Base-by-base conservation (phyloP, 2,113 vertebrate genomes). In the Oncorhynchus mykiss region DNA sequence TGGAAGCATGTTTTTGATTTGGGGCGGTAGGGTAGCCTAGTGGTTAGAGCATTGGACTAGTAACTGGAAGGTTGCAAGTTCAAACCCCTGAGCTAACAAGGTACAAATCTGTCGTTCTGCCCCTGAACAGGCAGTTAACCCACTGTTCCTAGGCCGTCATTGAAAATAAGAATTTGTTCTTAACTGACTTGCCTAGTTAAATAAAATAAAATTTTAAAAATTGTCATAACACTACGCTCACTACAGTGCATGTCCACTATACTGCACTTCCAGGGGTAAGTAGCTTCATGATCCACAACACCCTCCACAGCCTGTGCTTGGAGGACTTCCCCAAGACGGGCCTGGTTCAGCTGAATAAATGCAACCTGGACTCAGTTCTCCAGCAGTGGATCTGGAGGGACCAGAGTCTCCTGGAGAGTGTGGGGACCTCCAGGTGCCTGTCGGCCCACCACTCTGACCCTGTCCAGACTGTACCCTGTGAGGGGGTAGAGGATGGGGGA, bases 361-460 rank as follows among this genome's bases (percentile, higher is more conserved):
- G 93, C 66, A 77, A 77, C 77, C 70, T 90, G 74, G 83, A 89
- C 78, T 89, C 89, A 0, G 74, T 77, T 6, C 73, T 77, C 20
- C 93, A 94, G 77, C 90, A 92, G 84, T 94, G 93, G 93, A 3
- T 76, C 16, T 94, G 93, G 93, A 81, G 65, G 5, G 66, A 81
- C 8, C 49, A 6, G 31, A 73, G 70, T 29, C 79, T 85, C 72
- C 73, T 94, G 71, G 83, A 83, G 75, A 85, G 87, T 34, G 70
- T 82, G 0, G 83, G 54, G 1, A 86, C 92, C 0, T 81, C 74
- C 72, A 87, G 86, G 22, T 94, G 92, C 80, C 74, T 94, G 79
- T 92, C 87, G 0, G 78, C 82, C 29, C 12, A 72, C 4, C 77
- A 84, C 5, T 2, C 2, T 1, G 34, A 77, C 5, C 81, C 76